phyloP scores from a whole-genome alignment of 1,140 invertebrate genomes.

The Drosophila bipectinata region DNA sequence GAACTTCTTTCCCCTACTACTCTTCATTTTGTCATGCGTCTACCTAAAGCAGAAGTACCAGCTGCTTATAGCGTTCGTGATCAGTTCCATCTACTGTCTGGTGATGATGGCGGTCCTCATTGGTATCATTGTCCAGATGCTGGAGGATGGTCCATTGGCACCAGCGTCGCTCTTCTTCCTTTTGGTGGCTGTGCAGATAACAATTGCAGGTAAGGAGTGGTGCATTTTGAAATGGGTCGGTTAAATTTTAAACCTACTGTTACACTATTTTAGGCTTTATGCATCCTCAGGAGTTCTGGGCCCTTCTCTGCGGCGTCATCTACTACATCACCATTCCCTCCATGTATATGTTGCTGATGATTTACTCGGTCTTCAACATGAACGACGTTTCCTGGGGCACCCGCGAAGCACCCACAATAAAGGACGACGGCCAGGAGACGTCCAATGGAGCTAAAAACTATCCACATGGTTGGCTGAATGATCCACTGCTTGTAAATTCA shows the following conservation, averaged over 20 bases:
- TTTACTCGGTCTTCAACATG: conserved; percentile 95
- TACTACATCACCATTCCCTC: conserved; percentile 97
- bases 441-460: conserved; percentile 37
- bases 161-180: conserved; percentile 92
- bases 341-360: conserved; percentile 96
- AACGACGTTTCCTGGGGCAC: conserved; percentile 97
- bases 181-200: conserved; percentile 86
- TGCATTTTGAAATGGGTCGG: too few species aligned
- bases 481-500: conserved; percentile 87
- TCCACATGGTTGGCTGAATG: conserved; percentile 89
- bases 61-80: conserved; percentile 90
- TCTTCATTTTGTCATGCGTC: conserved; percentile 91
- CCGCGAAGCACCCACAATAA: conserved; percentile 86
- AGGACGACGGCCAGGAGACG: conserved; percentile 43
- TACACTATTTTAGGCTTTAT: conserved; percentile 85
- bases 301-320: conserved; percentile 90
- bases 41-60: conserved; percentile 89
- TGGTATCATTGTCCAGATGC: conserved; percentile 92
- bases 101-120: conserved; percentile 97
- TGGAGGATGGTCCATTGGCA: conserved; percentile 90
- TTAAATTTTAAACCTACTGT: neutral
- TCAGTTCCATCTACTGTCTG: conserved; percentile 92
- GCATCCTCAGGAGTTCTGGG: conserved; percentile 93
- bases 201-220: conserved; percentile 85
- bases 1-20: conserved; percentile 90